Evolutionary conservation across 1,140 invertebrate genomes (phyloP).

Genomic region (Schlechtendalia chinensis): DNA sequence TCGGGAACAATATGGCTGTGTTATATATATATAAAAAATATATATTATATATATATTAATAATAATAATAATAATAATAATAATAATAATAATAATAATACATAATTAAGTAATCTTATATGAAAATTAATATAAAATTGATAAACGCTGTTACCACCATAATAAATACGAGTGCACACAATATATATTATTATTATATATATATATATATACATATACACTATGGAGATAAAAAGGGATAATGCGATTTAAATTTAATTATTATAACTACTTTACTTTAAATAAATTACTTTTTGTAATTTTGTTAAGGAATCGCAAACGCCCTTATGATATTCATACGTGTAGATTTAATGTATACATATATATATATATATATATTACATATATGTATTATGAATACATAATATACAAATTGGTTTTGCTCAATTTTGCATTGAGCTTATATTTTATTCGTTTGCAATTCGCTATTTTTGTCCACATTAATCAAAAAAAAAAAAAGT

Average conservation of each 20-base stretch:
- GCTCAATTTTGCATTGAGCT: conserved; percentile 17
- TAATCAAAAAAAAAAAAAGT: conserved; percentile 9
- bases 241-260: background rate
- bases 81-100: background rate
- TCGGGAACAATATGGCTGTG: conserved; percentile 19
- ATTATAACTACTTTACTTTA: background rate
- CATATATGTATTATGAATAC: too few species aligned
- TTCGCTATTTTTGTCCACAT: background rate
- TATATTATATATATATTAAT: background rate
- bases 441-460: conserved; percentile 13
- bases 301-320: background rate
- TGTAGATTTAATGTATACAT: background rate
- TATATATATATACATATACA: background rate
- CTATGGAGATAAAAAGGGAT: background rate
- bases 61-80: too few species aligned
- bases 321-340: background rate
- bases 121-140: conserved; percentile 17
- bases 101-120: conserved; percentile 14
- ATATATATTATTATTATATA: background rate
- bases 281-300: background rate
- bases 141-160: background rate
- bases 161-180: background rate
- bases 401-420: background rate
- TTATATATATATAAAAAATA: conserved; percentile 10
- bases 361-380: too few species aligned